Evolutionary conservation across 2,888 invertebrate genomes (phyloP).

Genomic region (Crocallis elinguaria): DNA sequence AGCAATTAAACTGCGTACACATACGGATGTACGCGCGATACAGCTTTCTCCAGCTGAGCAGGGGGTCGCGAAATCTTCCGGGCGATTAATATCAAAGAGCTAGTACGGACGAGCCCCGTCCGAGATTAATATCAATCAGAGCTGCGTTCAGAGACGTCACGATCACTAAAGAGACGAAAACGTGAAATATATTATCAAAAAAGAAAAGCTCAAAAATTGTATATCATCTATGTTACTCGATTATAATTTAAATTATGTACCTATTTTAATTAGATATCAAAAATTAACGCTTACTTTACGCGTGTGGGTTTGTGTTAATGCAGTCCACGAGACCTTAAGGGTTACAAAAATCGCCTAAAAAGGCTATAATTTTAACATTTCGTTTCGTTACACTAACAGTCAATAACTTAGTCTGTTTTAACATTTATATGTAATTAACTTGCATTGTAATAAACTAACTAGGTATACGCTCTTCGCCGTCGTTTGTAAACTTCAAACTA

Average conservation of each 20-base stretch:
- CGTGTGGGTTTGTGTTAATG: conserved; percentile 84
- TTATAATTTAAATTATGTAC: conserved; percentile 26
- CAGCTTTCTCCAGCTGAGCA: conserved; percentile 55
- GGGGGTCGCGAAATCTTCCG: conserved; percentile 61
- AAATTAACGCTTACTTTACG: conserved; percentile 63
- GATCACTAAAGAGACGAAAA: conserved; percentile 44
- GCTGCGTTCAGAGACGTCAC: conserved; percentile 61
- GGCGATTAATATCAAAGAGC: conserved; percentile 53
- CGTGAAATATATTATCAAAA: conserved; percentile 50
- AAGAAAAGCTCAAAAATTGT: conserved; percentile 30
- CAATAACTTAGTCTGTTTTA: conserved; percentile 32
- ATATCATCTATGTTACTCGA: conserved; percentile 23
- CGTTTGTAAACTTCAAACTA: conserved; percentile 10
- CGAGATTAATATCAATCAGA: conserved; percentile 35
- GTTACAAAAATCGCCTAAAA: conserved; percentile 32
- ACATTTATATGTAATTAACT: conserved; percentile 24
- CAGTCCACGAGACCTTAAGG: conserved; percentile 57
- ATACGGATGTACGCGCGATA: conserved; percentile 49
- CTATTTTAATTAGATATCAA: conserved; percentile 43
- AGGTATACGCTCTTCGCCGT: conserved; percentile 15
- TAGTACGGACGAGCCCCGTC: conserved; percentile 36
- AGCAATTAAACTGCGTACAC: conserved; percentile 64
- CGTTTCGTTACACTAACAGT: conserved; percentile 48
- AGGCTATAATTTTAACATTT: conserved; percentile 44
- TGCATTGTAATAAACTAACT: conserved; percentile 41